A percentile compares a stretch with the other conserved stretches of the same genome.
phyloP scores from a whole-genome alignment of 2,797 vertebrate species.

The Anomalospiza imberbis region DNA sequence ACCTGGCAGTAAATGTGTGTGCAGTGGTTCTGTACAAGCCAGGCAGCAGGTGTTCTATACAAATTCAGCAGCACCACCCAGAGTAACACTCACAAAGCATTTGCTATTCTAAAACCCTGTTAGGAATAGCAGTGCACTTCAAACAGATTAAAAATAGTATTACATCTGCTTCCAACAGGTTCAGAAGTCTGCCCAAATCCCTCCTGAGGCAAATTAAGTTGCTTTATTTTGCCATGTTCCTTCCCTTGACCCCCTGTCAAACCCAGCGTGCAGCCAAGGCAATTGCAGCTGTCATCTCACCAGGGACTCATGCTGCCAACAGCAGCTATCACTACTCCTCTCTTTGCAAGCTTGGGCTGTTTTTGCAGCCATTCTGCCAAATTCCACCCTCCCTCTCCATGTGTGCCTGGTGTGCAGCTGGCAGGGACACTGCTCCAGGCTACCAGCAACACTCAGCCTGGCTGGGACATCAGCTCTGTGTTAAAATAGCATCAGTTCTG shows the following conservation, averaged over 20 bases:
- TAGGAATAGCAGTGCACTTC: neutral
- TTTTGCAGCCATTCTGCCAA: constrained; percentile 1
- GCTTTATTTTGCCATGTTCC: neutral
- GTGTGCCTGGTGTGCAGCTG: neutral
- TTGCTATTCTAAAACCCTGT: neutral
- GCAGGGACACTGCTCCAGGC: neutral
- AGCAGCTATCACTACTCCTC: neutral
- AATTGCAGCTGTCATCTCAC: constrained; percentile 2
- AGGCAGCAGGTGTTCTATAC: neutral
- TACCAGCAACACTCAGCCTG: neutral
- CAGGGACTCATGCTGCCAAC: neutral
- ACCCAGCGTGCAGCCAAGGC: neutral
- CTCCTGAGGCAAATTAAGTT: neutral
- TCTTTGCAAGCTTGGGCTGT: neutral
- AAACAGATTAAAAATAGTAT: constrained; percentile 12
- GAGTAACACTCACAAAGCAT: neutral
- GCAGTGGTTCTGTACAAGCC: neutral
- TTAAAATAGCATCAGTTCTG: neutral
- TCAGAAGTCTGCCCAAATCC: constrained; percentile 16
- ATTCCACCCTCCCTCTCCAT: neutral
- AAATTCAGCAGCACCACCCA: neutral
- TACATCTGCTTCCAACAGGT: neutral
- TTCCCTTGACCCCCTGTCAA: neutral
- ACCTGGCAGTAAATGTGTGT: neutral
- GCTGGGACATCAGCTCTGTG: neutral